These are phyloP conservation scores for Gerris buenoi DNA, from an alignment of 1,140 invertebrate species.

Conservation along the genomic window DNA sequence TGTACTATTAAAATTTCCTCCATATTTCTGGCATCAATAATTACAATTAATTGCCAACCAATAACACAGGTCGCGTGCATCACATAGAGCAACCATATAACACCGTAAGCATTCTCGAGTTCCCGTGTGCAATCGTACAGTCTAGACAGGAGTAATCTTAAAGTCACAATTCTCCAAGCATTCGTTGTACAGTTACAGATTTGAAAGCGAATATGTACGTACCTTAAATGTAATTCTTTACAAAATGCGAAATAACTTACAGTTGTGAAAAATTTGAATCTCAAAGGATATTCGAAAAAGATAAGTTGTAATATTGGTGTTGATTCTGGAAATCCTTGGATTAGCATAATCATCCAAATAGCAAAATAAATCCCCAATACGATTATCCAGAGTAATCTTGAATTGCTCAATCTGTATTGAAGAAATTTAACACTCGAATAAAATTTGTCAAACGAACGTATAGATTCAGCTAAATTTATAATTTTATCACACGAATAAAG, in stretches of 20 bases:
- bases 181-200: not conserved
- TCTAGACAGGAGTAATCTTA: not conserved
- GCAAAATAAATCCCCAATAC: not conserved
- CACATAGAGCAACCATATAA: not conserved
- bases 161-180: not conserved
- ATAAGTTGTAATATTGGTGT: no score
- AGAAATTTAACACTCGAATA: not conserved
- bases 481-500: not conserved
- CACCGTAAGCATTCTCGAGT: not conserved
- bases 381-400: not conserved
- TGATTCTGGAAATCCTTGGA: no score
- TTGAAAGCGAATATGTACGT: not conserved
- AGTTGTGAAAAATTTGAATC: not conserved
- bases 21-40: no score
- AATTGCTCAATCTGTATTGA: not conserved
- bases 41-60: no score
- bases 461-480: not conserved
- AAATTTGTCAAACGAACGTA: not conserved
- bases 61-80: no score
- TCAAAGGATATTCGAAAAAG: not conserved
- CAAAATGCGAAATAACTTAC: not conserved
- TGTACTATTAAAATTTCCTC: no score
- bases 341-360: no score
- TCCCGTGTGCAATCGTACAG: not conserved
- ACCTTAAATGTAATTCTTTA: not conserved